Conservation (phyloP, 2,797 vertebrate genomes). For the Melanotaenia nigrans region DNA sequence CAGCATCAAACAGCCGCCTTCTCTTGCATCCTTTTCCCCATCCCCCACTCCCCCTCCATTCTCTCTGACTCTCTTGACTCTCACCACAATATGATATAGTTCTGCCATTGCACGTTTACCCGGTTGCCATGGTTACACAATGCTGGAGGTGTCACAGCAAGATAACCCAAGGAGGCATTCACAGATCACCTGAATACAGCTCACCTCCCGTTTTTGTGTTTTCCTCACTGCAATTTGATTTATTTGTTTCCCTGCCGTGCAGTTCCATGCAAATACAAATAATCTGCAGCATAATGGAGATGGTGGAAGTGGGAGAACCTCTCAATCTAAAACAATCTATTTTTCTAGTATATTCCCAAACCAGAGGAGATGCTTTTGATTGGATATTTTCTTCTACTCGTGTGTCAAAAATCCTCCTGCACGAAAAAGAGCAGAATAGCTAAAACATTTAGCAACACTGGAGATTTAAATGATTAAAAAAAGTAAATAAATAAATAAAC, state of each 20-base stretch:
- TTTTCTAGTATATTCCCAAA: conserved; percentile 63
- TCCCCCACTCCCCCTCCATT: conserved; percentile 69
- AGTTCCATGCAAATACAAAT: conserved; percentile 78
- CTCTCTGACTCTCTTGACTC: conserved; percentile 65
- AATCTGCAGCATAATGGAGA: conserved; percentile 70
- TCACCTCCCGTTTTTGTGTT: conserved; percentile 69
- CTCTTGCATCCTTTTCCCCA: conserved; percentile 77
- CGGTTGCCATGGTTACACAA: conserved; percentile 82
- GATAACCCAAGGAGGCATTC: conserved; percentile 82
- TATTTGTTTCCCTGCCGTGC: conserved; percentile 72
- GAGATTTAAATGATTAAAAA: conserved; percentile 62
- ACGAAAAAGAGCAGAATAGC: conserved; percentile 57
- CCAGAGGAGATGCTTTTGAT: conserved; percentile 67
- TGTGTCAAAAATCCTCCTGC: conserved; percentile 53
- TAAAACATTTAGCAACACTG: conserved; percentile 53
- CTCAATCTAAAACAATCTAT: conserved; percentile 70
- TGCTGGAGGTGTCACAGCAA: conserved; percentile 78
- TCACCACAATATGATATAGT: conserved; percentile 80
- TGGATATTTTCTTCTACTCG: conserved; percentile 70
- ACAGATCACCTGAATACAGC: conserved; percentile 82
- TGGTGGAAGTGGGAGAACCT: conserved; percentile 60
- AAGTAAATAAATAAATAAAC: conserved; percentile 12
- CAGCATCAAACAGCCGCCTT: conserved; percentile 82
- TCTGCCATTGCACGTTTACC: conserved; percentile 81
- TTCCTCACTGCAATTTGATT: conserved; percentile 70